A percentile compares a stretch with the other conserved stretches of the same genome.
These are phyloP conservation scores for Hybos culiciformis DNA, from an alignment of 2,888 invertebrate species.

Conservation along the genomic window DNA sequence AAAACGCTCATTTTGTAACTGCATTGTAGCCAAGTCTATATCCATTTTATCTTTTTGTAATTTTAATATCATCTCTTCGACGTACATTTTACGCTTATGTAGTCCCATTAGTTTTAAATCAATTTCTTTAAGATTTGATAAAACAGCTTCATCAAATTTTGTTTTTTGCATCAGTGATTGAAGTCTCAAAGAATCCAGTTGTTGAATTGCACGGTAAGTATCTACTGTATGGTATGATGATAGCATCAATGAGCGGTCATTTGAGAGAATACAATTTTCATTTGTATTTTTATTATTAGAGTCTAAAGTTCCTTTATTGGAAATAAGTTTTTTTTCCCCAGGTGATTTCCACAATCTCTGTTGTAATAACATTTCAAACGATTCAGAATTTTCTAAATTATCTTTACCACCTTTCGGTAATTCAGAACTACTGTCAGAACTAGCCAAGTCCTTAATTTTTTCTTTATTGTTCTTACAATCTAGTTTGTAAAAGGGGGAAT, in stretches of 20 bases:
- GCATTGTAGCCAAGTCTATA: slow-evolving; percentile 25
- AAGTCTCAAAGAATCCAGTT: slow-evolving; percentile 10
- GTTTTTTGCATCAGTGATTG: slow-evolving; percentile 18
- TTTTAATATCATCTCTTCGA: slow-evolving; percentile 33
- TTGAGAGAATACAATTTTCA: slow-evolving; percentile 4
- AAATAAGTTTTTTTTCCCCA: slow-evolving; percentile 18
- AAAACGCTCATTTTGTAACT: slow-evolving; percentile 29
- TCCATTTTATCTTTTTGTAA: slow-evolving; percentile 31
- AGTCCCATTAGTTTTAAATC: slow-evolving; percentile 29
- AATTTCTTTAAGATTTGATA: slow-evolving; percentile 25
- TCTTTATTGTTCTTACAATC: no score
- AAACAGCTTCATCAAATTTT: slow-evolving; percentile 20
- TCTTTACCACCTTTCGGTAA: no score
- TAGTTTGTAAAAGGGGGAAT: no score
- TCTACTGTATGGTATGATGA: background rate
- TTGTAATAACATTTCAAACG: no score
- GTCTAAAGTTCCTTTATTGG: slow-evolving; percentile 7
- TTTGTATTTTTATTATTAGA: background rate
- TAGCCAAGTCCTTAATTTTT: no score
- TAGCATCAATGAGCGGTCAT: background rate
- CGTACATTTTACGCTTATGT: slow-evolving; percentile 28
- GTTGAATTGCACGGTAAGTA: background rate
- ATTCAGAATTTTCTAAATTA: no score
- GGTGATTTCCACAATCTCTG: slow-evolving; percentile 17
- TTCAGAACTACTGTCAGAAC: no score